Base-by-base conservation (phyloP, 2,113 vertebrate genomes). In the Oriolus oriolus region DNA sequence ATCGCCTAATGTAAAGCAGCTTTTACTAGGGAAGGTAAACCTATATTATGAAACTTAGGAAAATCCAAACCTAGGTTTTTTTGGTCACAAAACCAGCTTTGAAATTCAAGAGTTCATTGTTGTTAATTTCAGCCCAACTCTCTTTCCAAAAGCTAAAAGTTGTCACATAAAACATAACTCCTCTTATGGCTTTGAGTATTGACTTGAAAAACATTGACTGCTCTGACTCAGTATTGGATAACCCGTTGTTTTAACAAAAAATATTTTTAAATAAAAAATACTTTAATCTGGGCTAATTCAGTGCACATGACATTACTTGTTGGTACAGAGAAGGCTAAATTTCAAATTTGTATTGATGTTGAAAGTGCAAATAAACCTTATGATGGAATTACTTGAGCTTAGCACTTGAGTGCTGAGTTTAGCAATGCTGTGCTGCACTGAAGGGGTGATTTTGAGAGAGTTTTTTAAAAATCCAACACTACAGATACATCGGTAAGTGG, bases 401-500 rank as follows among this genome's bases (percentile, higher is more conserved):
- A 64, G 8, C 14, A 26, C 6, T 1, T 33, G 52, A 41, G 13
- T 41, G 33, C 27, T 76, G 54, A 50, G 33, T 77, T 90, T 75
- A 92, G 20, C 33, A 35, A 14, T 56, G 39, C n/a, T 66, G 4
- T 82, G 33, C 12, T 68, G 16, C 28, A 60, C 28, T 21, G 30
- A 30, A 73, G 26, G 24, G 19, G 11, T n/a, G 22, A 49, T 78
- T 87, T 41, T 78, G 21, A 74, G 33, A 56, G 21, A 7, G 8
- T 60, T 31, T 31, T 68, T 71, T 23, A 4, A 4, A 81, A 78
- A 71, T 68, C 27, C 13, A 23, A 2, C 5, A 5, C 11, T 31
- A 7, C 13, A 17, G 27, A 24, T 35, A 7, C 3, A 6, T n/a
- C 1, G 1, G 21, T 69, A 18, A 49, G 13, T 76, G 18, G 14